These are phyloP conservation scores for Gasterosteus aculeatus DNA, from an alignment of 2,113 vertebrate species.

Conservation along the genomic window DNA sequence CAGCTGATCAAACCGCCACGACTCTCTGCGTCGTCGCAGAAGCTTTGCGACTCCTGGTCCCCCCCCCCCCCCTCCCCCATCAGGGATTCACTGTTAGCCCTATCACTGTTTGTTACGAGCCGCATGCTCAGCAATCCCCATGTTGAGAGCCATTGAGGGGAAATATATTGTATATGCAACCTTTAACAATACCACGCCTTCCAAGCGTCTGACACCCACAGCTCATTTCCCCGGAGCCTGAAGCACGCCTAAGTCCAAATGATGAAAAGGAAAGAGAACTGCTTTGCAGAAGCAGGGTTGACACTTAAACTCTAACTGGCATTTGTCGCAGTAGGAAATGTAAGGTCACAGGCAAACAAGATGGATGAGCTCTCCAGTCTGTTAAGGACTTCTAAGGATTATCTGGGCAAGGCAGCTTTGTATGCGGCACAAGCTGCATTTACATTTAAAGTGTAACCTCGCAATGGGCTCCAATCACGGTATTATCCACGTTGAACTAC, in stretches of 20 bases:
- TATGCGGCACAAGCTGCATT: constrained; percentile 3
- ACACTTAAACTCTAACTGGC: constrained; percentile 6
- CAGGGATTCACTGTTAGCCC: too few relatives aligned
- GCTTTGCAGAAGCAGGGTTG: background rate
- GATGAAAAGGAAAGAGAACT: background rate
- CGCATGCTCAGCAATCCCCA: background rate
- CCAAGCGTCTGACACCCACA: background rate
- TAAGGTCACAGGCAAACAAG: constrained; percentile 41
- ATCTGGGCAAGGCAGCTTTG: constrained; percentile 9
- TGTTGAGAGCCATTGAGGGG: background rate
- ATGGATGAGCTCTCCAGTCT: constrained; percentile 17
- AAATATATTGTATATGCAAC: background rate
- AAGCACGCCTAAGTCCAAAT: background rate
- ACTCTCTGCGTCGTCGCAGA: background rate
- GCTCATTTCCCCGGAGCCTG: background rate
- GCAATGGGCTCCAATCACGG: constrained; percentile 24
- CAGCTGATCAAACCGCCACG: background rate
- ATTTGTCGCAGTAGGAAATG: background rate
- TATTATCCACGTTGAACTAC: constrained; percentile 23
- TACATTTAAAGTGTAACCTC: background rate
- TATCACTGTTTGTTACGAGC: background rate
- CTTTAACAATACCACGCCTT: background rate
- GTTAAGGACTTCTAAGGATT: constrained; percentile 28
- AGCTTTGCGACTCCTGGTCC: too few relatives aligned
- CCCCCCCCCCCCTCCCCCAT: too few relatives aligned